phyloP scores from a whole-genome alignment of 2,113 vertebrate genomes.

The Podiceps cristatus region DNA sequence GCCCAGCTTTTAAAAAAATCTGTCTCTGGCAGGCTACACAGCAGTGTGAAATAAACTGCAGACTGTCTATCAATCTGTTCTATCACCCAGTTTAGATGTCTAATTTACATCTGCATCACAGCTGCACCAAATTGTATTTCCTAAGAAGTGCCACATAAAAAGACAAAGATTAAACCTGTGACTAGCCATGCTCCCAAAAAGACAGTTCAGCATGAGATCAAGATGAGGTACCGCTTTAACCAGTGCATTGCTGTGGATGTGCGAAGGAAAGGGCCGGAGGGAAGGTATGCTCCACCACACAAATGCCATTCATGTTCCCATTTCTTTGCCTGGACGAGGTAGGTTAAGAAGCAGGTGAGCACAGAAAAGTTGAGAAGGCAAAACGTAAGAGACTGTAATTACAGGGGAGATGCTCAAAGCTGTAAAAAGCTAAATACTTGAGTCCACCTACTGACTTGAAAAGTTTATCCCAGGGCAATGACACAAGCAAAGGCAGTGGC shows the following conservation, averaged over 20 bases:
- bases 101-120: fast-evolving
- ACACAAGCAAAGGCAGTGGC: fast-evolving
- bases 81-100: background rate
- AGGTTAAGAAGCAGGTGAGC: background rate
- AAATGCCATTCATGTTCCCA: fast-evolving
- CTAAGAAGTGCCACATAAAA: fast-evolving
- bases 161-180: background rate
- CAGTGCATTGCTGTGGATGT: background rate
- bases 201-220: background rate
- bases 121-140: background rate
- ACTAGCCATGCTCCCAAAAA: background rate
- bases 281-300: background rate
- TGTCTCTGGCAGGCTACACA: background rate
- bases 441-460: background rate
- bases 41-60: background rate
- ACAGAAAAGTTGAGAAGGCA: background rate
- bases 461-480: background rate
- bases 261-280: background rate
- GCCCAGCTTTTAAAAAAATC: background rate
- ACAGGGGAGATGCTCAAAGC: background rate
- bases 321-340: background rate
- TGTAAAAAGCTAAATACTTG: background rate
- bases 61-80: too few relatives aligned
- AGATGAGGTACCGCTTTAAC: background rate
- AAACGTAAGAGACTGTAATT: background rate